Evolutionary conservation across 2,113 vertebrate species (phyloP).

Genomic region (Cyphomyrus discorhynchus): DNA sequence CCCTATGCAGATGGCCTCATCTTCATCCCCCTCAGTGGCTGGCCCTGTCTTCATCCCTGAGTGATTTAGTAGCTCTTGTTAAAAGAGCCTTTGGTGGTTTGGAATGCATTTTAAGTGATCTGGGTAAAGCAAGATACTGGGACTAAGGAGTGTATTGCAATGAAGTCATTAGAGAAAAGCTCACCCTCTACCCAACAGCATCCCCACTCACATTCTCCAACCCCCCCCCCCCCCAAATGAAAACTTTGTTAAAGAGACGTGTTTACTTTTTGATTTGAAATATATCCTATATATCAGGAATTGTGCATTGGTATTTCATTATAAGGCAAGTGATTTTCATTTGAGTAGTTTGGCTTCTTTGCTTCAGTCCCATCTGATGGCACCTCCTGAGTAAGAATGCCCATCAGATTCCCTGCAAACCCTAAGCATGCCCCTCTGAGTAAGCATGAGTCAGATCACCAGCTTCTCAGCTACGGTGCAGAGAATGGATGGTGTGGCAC

Average conservation of each 20-base stretch:
- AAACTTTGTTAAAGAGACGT: background rate
- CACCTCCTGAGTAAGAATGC: background rate
- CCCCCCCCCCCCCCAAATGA: background rate
- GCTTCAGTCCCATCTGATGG: background rate
- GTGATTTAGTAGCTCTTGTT: background rate
- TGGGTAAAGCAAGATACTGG: background rate
- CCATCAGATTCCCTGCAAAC: background rate
- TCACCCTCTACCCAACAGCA: background rate
- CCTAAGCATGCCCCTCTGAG: background rate
- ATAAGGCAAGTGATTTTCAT: background rate
- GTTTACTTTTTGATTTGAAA: background rate
- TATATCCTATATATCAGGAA: background rate
- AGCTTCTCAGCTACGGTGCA: background rate
- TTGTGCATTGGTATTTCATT: background rate
- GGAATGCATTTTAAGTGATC: background rate
- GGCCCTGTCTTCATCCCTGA: background rate
- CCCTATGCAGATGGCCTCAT: background rate
- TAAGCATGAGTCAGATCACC: background rate
- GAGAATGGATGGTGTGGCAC: background rate
- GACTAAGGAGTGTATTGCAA: background rate
- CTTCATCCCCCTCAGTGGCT: background rate
- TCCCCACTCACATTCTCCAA: background rate
- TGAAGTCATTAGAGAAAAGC: background rate
- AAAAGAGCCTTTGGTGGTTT: background rate
- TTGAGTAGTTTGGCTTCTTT: background rate